These are phyloP conservation scores for Macrochelys suwanniensis DNA, from an alignment of 2,797 vertebrate species.

Conservation along the genomic window DNA sequence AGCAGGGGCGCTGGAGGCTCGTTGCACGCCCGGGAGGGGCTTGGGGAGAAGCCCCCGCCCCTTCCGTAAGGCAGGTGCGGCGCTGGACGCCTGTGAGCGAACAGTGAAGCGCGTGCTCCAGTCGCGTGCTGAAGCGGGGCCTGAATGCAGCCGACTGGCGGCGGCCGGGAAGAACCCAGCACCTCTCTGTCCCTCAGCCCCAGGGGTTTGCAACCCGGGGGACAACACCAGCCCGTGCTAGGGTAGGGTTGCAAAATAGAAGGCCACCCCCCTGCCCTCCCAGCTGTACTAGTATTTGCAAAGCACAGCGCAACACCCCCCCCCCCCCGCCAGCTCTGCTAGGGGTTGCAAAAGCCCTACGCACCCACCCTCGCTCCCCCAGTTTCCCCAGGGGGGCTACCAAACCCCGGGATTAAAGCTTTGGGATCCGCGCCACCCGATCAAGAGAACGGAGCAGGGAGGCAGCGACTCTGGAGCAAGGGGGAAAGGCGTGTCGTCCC, in stretches of 20 bases:
- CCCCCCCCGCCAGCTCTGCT: background rate
- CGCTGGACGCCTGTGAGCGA: too few species aligned
- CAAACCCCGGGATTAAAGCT: background rate
- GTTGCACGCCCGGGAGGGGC: too few species aligned
- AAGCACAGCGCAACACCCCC: background rate
- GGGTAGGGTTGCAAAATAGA: too few species aligned
- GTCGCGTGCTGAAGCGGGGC: background rate
- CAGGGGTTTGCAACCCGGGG: background rate
- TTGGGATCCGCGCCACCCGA: background rate
- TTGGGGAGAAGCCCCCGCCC: too few species aligned
- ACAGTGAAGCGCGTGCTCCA: background rate
- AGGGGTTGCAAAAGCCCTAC: background rate
- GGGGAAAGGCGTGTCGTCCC: background rate
- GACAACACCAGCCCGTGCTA: too few species aligned
- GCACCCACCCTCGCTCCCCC: background rate
- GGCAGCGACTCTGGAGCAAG: background rate
- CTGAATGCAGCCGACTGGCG: too few species aligned
- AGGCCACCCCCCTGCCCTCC: rapidly evolving
- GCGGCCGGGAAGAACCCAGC: too few species aligned
- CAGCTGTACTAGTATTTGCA: background rate
- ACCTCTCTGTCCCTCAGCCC: too few species aligned
- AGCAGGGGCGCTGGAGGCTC: background rate
- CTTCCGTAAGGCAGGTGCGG: background rate
- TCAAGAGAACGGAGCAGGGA: too few species aligned
- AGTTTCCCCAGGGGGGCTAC: too few species aligned